Evolutionary conservation across 1,140 invertebrate genomes (phyloP).

Genomic region (Ruditapes philippinarum): DNA sequence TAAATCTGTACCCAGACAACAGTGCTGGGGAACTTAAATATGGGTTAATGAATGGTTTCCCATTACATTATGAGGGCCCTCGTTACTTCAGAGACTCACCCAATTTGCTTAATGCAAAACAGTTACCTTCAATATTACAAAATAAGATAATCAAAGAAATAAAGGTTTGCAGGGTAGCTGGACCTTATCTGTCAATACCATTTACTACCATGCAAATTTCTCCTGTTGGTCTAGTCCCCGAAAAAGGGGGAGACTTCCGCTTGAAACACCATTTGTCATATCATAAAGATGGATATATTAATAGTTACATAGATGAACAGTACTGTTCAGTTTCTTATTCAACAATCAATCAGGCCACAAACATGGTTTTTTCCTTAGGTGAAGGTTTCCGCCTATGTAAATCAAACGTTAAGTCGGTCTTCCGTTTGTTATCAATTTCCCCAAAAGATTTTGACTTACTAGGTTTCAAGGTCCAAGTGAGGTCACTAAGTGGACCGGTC

Average conservation of each 20-base stretch:
- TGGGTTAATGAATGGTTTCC: neutral
- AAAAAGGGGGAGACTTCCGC: constrained; percentile 42
- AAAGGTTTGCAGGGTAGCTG: neutral
- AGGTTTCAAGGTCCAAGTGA: too few species aligned
- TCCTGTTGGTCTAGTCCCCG: neutral
- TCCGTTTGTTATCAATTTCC: too few species aligned
- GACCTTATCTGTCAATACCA: neutral
- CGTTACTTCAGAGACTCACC: neutral
- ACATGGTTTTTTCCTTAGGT: neutral
- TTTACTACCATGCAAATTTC: neutral
- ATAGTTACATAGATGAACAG: constrained; percentile 46
- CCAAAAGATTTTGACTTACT: too few species aligned
- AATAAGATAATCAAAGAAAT: constrained; percentile 41
- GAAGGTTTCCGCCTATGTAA: neutral
- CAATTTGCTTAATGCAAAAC: constrained; percentile 9
- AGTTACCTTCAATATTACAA: neutral
- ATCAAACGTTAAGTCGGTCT: neutral
- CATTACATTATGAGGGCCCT: neutral
- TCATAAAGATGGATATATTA: constrained; percentile 5
- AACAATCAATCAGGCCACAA: constrained; percentile 26
- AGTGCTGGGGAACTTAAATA: neutral
- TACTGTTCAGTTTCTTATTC: constrained; percentile 22
- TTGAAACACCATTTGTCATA: constrained; percentile 43
- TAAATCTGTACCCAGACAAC: neutral
- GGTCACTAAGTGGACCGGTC: too few species aligned